Percentiles rank a stretch among this genome's conserved stretches.
Conservation (phyloP, 2,113 vertebrate species). For the Eidolon helvum region DNA sequence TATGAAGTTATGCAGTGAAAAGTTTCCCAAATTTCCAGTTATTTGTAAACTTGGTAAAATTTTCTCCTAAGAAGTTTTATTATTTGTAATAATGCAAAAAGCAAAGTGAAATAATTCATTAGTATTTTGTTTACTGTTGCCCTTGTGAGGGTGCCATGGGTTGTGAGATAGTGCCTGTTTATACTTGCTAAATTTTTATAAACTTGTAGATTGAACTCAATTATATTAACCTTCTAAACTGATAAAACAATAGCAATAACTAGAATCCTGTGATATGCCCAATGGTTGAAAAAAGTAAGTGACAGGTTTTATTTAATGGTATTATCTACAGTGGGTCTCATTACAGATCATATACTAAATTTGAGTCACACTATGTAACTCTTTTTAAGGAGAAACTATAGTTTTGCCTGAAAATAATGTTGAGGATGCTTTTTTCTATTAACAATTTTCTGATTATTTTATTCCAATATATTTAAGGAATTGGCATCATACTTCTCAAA, state of each 20-base stretch:
- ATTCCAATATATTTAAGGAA: background rate
- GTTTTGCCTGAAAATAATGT: background rate
- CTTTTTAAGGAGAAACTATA: background rate
- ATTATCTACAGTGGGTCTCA: background rate
- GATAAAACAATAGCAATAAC: background rate
- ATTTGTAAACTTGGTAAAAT: constrained; percentile 36
- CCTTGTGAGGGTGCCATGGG: constrained; percentile 40
- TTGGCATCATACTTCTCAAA: background rate
- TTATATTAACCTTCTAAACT: background rate
- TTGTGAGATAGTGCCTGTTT: background rate
- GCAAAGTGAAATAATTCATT: background rate
- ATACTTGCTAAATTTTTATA: constrained; percentile 11
- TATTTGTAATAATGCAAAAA: background rate
- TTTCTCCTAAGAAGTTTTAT: constrained; percentile 12
- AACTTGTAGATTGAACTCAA: background rate
- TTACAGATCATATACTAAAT: background rate
- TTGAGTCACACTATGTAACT: background rate
- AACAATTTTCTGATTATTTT: background rate
- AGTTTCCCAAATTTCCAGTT: constrained; percentile 61
- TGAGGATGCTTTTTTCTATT: background rate
- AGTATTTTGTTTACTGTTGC: background rate
- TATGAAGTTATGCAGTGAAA: constrained; percentile 61
- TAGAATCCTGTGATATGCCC: background rate
- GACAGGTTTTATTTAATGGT: constrained; percentile 24
- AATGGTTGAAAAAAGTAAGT: background rate